Conservation (phyloP, 1,140 invertebrate genomes). For the Microplitis mediator region DNA sequence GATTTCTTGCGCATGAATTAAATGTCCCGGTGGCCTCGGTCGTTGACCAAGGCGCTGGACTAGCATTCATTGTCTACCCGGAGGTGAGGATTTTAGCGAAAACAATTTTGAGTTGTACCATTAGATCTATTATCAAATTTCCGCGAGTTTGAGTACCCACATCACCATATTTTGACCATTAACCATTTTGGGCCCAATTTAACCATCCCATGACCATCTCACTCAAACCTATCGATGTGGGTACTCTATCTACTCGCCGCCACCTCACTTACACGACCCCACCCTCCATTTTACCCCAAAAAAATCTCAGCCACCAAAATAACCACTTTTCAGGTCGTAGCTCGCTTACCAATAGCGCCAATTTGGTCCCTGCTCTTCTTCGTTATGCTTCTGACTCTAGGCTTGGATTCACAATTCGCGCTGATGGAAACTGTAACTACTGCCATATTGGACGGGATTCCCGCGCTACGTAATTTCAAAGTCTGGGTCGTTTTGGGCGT, state of each 20-base stretch:
- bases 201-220: no score
- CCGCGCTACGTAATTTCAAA: constrained; percentile 74
- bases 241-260: no score
- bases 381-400: constrained; percentile 79
- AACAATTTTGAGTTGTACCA: not conserved
- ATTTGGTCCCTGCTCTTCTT: constrained; percentile 88
- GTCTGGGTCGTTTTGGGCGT: constrained; percentile 72
- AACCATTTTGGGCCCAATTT: no score
- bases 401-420: constrained; percentile 82
- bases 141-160: no score
- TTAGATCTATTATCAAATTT: no score
- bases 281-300: not conserved
- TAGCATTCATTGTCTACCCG: constrained; percentile 87
- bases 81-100: constrained; percentile 62
- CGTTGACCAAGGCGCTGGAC: constrained; percentile 77
- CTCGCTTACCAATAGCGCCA: constrained; percentile 78
- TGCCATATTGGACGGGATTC: constrained; percentile 78
- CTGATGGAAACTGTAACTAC: constrained; percentile 83
- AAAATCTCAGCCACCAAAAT: not conserved
- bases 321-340: constrained; percentile 61
- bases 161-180: no score
- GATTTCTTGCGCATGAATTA: constrained; percentile 77
- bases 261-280: not conserved
- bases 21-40: constrained; percentile 74
- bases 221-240: no score